Evolutionary conservation across 2,888 invertebrate genomes (phyloP).

Genomic region (Lomographa bimaculata): DNA sequence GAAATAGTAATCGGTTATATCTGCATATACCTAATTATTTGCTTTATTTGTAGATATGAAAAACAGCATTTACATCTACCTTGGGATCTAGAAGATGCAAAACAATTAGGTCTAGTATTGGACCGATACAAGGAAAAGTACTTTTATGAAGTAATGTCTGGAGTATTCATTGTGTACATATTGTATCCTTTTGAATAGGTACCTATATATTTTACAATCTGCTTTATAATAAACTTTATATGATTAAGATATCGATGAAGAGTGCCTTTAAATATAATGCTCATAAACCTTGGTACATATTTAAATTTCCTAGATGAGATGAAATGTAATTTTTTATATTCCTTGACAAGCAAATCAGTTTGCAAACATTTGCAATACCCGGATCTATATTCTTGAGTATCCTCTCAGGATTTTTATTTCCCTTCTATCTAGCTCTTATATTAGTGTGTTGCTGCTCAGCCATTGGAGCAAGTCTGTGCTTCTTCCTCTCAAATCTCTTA

Average conservation of each 20-base stretch:
- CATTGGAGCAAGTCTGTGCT: slow-evolving; percentile 97
- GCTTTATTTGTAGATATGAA: slow-evolving; percentile 88
- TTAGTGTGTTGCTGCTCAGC: slow-evolving; percentile 98
- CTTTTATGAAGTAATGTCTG: slow-evolving; percentile 95
- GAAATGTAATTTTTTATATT: too few relatives aligned
- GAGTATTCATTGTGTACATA: slow-evolving; percentile 95
- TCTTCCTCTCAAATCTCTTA: slow-evolving; percentile 94
- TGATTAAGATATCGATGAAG: too few relatives aligned
- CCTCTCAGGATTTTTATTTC: slow-evolving; percentile 97
- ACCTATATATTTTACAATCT: not conserved
- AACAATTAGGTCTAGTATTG: slow-evolving; percentile 94
- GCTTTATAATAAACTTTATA: too few relatives aligned
- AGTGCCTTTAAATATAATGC: too few relatives aligned
- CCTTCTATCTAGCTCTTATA: slow-evolving; percentile 94
- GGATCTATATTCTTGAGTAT: slow-evolving; percentile 99
- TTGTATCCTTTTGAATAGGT: slow-evolving; percentile 93
- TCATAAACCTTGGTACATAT: too few relatives aligned
- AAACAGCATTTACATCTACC: slow-evolving; percentile 94
- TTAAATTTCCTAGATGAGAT: too few relatives aligned
- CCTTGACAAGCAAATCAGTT: slow-evolving; percentile 76
- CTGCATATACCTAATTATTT: too few relatives aligned
- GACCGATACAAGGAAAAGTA: slow-evolving; percentile 96
- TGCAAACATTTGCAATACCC: slow-evolving; percentile 99
- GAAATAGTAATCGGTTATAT: too few relatives aligned
- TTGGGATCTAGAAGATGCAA: slow-evolving; percentile 97